Evolutionary conservation across 1,140 invertebrate species (phyloP), one percentile per base, ranked within the genome.

Genomic region (Pseudachorutes palmiensis): DNA sequence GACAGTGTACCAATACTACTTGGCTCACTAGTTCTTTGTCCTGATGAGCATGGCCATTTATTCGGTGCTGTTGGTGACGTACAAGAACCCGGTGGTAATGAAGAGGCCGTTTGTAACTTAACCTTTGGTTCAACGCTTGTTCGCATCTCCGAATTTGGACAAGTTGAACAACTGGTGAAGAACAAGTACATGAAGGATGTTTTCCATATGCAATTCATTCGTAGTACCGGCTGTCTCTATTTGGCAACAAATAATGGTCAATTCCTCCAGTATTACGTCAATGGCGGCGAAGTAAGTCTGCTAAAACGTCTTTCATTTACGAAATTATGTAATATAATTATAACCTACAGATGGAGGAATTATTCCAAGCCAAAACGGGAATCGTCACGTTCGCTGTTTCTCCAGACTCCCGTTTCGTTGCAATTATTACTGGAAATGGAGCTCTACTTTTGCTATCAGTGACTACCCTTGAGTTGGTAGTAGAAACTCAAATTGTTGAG

Each of bases 381-480:
- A 70, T 74, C n/a, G 22, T 29, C n/a, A 55, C n/a, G 16, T 74
- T 74, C 67, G 59, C 57, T 1, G 60, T 74, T 24, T 71, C 70
- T 9, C 70, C 72, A 14, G 72, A 74, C 41, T 74, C 70, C 19
- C 55, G 72, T n/a, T 31, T 68, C 24, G 66, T 66, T n/a, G 65
- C 58, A 22, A 62, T 74, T 63, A 57, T 68, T 2, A 74, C 72
- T 9, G 63, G 32, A 19, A 55, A 63, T 29, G 48, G 55, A 16
- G 67, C 49, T 1, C 48, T 74, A 2, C 51, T 71, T 16, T 30
- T 71, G 22, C 36, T 71, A 36, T 49, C 65, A 22, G 33, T 74
- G 3, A 67, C 70, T 9, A 68, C 70, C 64, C 64, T 74, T 26
- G 72, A 74, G 67, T n/a, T 67, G 22, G 24, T 74, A 1, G 16